Percentiles rank a stretch among this genome's conserved stretches.
phyloP scores from a whole-genome alignment of 2,797 vertebrate genomes.

The Parauchenoglanis ngamensis region DNA sequence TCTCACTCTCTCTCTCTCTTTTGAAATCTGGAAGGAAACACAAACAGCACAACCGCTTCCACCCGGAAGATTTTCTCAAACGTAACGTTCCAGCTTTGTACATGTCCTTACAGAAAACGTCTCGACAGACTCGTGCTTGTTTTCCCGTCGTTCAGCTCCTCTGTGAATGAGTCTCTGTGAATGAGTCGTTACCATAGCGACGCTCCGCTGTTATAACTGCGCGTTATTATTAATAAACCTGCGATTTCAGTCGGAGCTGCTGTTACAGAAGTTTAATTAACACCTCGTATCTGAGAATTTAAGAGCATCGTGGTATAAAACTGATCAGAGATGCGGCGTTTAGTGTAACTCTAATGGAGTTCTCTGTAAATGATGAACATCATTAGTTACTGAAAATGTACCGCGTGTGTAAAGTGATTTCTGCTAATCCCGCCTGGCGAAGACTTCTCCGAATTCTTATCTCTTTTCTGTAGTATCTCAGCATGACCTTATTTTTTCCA shows the following conservation, averaged over 20 bases:
- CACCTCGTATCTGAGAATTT: background rate
- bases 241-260: too few relatives aligned
- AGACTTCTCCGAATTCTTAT: conserved; percentile 24
- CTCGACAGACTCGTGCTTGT: too few relatives aligned
- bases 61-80: background rate
- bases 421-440: background rate
- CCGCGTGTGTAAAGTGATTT: background rate
- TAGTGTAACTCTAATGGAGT: background rate
- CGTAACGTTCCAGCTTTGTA: background rate
- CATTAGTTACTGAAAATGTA: background rate
- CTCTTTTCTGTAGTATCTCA: conserved; percentile 9
- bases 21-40: background rate
- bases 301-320: background rate
- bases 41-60: background rate
- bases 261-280: background rate
- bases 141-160: too few relatives aligned
- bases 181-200: background rate
- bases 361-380: background rate
- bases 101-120: background rate
- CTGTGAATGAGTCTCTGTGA: background rate
- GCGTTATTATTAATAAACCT: background rate
- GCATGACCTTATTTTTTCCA: background rate
- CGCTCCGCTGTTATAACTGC: background rate
- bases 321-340: background rate
- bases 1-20: background rate